Base-by-base conservation (phyloP, 2,113 vertebrate species). In the Cisticola juncidis region DNA sequence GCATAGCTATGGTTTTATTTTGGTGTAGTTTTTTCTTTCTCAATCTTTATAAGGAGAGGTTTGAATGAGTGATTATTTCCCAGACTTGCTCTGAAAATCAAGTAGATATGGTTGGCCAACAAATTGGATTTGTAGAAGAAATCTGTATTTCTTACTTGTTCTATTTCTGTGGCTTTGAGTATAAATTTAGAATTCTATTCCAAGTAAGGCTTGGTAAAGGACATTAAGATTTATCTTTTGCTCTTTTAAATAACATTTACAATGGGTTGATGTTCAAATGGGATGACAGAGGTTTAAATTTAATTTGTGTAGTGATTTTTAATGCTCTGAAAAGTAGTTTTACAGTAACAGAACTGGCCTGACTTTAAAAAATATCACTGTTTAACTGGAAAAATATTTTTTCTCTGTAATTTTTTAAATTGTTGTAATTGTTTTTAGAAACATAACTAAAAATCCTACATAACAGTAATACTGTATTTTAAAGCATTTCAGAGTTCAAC, bases 401-500 rank as follows among this genome's bases (percentile, higher is more conserved):
- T 58, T 11, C 31, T 58, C 8, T 47, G 26, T 77, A 35, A 53
- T 56, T 47, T 66, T 54, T 42, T 44, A 57, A 33, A 45, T 53
- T 68, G 21, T 47, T 89, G 9, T 31, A 62, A 56, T 74, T 92
- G 22, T 38, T 40, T 85, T 85, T 81, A 85, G 60, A 92, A 95
- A 42, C 31, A 2, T 51, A 79, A 74, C 8, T 64, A 54, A 38
- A 81, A 88, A 54, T 57, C 70, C 35, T 94, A 18, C 28, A 13
- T 92, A 91, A 88, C 58, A 56, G 18, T 95, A 87, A 78, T 47
- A 44, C 83, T 92, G 89, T 70, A n/a, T 97, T 91, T 97, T 97
- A 94, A 94, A 98, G 98, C 48, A 89, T 97, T 95, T 97, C 97
- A 86, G 98, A 97, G 36, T 97, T 98, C 96, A 98, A 98, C 92